These are phyloP conservation scores for Guaruba guarouba DNA, from an alignment of 2,113 vertebrate species.

Conservation along the genomic window DNA sequence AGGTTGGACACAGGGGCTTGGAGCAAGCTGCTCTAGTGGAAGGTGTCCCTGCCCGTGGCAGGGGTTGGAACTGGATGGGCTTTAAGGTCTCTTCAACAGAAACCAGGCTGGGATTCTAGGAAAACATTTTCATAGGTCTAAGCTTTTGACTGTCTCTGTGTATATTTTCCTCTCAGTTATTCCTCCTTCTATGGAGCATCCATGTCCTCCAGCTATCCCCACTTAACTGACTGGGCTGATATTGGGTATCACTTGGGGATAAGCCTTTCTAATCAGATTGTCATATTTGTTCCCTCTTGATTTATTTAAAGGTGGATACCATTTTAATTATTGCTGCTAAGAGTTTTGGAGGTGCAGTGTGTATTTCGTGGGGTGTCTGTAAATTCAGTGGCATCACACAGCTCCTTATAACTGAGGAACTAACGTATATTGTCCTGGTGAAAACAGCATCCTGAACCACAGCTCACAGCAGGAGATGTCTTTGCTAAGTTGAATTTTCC, in stretches of 20 bases:
- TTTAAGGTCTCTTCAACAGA: neutral
- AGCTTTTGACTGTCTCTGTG: neutral
- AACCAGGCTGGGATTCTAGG: neutral
- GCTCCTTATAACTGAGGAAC: neutral
- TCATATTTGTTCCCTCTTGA: neutral
- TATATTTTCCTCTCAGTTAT: neutral
- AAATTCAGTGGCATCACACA: neutral
- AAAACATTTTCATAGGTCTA: neutral
- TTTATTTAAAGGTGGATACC: neutral
- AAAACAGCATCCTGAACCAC: neutral
- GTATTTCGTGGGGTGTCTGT: neutral
- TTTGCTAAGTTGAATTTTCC: neutral
- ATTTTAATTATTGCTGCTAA: neutral
- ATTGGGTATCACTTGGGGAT: rapidly evolving
- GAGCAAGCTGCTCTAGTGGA: neutral
- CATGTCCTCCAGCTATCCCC: neutral
- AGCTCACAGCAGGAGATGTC: neutral
- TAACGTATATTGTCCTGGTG: neutral
- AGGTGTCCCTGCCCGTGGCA: neutral
- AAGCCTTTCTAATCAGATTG: neutral
- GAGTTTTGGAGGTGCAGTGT: neutral
- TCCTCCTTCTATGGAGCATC: neutral
- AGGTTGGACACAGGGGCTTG: no score
- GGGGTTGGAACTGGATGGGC: neutral
- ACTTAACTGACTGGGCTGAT: neutral